These are phyloP conservation scores for Amaurobius ferox DNA, from an alignment of 2,888 invertebrate species.

Conservation along the genomic window DNA sequence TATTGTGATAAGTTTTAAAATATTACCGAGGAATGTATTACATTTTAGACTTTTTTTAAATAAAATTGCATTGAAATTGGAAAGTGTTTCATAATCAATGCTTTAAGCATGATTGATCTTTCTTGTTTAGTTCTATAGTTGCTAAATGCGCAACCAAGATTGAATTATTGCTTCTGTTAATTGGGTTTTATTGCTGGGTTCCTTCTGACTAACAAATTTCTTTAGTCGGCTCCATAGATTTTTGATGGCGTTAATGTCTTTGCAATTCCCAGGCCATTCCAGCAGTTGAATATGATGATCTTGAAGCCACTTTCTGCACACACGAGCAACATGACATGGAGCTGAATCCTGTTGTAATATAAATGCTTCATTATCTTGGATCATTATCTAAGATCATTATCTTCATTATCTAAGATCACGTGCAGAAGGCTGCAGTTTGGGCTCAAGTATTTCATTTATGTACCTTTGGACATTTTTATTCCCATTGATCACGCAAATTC, in stretches of 20 bases:
- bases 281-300: constrained; percentile 11
- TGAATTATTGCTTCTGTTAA: constrained; percentile 15
- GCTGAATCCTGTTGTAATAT: background rate
- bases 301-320: background rate
- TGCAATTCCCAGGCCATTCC: constrained; percentile 12
- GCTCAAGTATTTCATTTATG: constrained; percentile 26
- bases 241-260: constrained; percentile 4
- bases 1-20: too few species aligned
- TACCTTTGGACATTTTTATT: constrained; percentile 22
- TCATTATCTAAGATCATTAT: too few species aligned
- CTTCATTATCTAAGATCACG: too few species aligned
- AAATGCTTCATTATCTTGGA: background rate
- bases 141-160: background rate
- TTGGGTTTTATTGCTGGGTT: constrained; percentile 19
- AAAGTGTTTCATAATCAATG: too few species aligned
- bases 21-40: too few species aligned
- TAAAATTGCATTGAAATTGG: too few species aligned
- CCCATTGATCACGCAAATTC: constrained; percentile 15
- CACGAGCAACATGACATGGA: background rate
- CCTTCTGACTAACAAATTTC: background rate
- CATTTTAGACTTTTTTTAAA: too few species aligned
- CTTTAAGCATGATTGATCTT: background rate
- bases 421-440: constrained; percentile 21
- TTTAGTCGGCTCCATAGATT: constrained; percentile 17
- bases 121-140: background rate